These are phyloP conservation scores for Ferrisia virgata DNA, from an alignment of 2,888 invertebrate species.

Conservation along the genomic window DNA sequence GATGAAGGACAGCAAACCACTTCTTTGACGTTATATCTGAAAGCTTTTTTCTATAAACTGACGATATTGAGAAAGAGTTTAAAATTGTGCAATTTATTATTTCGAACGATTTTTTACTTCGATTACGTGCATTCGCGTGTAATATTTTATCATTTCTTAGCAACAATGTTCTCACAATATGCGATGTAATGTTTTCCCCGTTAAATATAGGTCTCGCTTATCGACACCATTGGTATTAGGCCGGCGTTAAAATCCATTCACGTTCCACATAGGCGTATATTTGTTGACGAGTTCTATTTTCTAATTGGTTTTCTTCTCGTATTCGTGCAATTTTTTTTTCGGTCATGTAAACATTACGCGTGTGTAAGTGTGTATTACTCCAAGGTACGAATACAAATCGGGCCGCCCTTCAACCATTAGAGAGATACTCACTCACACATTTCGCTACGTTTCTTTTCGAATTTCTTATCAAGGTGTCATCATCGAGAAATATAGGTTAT, in stretches of 20 bases:
- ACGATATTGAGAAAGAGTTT: no score
- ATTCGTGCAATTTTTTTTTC: background rate
- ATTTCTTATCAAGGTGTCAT: background rate
- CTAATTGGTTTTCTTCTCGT: background rate
- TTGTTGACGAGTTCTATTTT: background rate
- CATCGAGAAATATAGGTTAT: constrained; percentile 9
- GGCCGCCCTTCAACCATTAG: background rate
- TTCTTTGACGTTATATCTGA: no score
- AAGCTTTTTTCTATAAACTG: no score
- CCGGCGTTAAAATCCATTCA: background rate
- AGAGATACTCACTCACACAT: background rate
- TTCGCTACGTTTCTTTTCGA: background rate
- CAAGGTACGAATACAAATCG: background rate
- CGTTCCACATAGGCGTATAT: background rate
- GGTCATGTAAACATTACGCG: background rate
- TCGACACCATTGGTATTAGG: background rate
- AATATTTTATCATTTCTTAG: no score
- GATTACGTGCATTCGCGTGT: no score
- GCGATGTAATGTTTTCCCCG: background rate
- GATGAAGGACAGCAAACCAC: no score
- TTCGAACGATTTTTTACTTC: no score
- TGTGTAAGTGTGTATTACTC: background rate
- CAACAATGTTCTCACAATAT: no score
- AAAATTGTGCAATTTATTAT: no score
- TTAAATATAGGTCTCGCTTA: background rate